Evolutionary conservation across 2,113 vertebrate genomes (phyloP).

Genomic region (Noctilio leporinus): DNA sequence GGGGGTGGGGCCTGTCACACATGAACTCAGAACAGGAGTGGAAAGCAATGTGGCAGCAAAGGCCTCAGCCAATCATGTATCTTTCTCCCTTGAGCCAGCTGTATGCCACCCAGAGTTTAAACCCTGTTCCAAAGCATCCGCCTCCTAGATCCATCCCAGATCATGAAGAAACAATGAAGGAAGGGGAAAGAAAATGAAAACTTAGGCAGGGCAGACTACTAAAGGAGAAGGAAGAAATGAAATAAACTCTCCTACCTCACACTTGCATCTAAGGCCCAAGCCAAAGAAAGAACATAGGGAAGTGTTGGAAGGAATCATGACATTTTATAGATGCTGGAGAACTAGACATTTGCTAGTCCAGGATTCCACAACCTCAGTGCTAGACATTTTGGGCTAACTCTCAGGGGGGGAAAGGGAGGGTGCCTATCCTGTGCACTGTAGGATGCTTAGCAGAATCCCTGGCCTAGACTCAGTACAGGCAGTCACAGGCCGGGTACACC

Average conservation of each 20-base stretch:
- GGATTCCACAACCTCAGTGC: background rate
- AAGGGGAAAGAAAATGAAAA: background rate
- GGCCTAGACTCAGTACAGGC: background rate
- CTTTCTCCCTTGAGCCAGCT: background rate
- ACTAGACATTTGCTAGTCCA: background rate
- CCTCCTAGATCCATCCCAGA: background rate
- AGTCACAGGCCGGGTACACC: background rate
- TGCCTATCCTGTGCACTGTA: background rate
- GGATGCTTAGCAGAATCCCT: background rate
- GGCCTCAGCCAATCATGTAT: background rate
- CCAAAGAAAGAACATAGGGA: background rate
- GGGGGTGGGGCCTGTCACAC: background rate
- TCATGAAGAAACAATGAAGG: background rate
- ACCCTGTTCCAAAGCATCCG: background rate
- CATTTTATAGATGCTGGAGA: background rate
- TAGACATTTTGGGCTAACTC: background rate
- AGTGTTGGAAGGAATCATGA: background rate
- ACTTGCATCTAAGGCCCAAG: background rate
- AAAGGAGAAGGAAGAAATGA: background rate
- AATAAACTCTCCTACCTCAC: background rate
- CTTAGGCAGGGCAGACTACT: background rate
- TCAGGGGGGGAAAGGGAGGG: accelerated
- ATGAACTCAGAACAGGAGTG: background rate
- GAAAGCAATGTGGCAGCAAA: background rate
- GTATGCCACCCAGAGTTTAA: background rate